Evolutionary conservation across 2,113 vertebrate genomes (phyloP).

Genomic region (Odobenus rosmarus): DNA sequence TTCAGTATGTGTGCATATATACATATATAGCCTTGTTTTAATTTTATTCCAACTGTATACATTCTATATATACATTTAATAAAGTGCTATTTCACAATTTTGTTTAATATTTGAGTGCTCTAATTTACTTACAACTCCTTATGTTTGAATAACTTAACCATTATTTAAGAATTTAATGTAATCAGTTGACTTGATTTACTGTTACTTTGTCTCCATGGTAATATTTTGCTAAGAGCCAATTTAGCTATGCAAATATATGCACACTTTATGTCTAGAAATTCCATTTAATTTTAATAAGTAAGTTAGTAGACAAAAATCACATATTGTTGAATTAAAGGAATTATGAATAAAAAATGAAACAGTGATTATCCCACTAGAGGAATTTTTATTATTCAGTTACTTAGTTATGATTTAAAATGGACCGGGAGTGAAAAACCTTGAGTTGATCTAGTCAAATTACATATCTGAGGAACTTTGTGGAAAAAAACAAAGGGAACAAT

Average conservation of each 20-base stretch:
- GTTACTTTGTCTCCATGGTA: slow-evolving; percentile 55
- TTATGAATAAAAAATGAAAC: slow-evolving; percentile 79
- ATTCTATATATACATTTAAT: neutral
- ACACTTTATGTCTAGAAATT: slow-evolving; percentile 72
- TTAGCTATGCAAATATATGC: slow-evolving; percentile 79
- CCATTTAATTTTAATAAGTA: slow-evolving; percentile 76
- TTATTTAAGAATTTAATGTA: slow-evolving; percentile 44
- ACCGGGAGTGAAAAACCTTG: slow-evolving; percentile 43
- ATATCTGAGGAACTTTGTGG: slow-evolving; percentile 21
- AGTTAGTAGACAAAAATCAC: slow-evolving; percentile 73
- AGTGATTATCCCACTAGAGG: slow-evolving; percentile 51
- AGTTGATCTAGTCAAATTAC: slow-evolving; percentile 30
- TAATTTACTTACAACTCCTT: neutral
- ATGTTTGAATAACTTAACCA: neutral
- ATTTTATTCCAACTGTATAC: neutral
- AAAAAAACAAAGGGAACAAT: slow-evolving; percentile 16
- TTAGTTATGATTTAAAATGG: slow-evolving; percentile 72
- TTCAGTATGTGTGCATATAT: neutral
- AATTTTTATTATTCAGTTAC: slow-evolving; percentile 73
- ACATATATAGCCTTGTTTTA: neutral
- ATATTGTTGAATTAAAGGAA: slow-evolving; percentile 78
- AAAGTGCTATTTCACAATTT: neutral
- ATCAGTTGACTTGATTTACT: slow-evolving; percentile 57
- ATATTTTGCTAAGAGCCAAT: slow-evolving; percentile 67
- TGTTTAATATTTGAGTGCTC: neutral